Base-by-base conservation (phyloP, 1,140 invertebrate genomes). In the Chrysoperla carnea region DNA sequence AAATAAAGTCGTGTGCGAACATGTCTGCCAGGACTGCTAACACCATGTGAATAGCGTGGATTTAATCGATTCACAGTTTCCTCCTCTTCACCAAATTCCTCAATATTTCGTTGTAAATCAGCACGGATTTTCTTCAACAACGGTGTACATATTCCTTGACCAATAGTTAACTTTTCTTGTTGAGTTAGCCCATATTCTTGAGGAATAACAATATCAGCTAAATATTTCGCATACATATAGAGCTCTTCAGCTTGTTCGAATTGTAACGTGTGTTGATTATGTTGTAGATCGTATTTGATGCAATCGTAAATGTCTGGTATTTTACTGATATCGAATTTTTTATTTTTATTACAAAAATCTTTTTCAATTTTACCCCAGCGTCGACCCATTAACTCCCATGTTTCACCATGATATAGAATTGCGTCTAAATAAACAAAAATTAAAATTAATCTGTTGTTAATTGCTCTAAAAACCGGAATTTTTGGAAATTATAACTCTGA, bases 251-350 rank as follows among this genome's bases (percentile, higher is more conserved):
- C 82, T 57, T 89, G 75, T 52, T 92, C 81, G 62, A 94, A 96
- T 59, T 95, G 85, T 50, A 98, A 58, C 1, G 86, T 90, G 57
- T 92, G 82, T 55, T 93, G 86, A 62, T 99, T 99, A 57, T 99
- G 96, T 55, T 98, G 94, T 44, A 98, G 61, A 66, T 99, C 95
- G 58, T 95, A 99, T 56, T 99, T 99, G 50, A 99, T 98, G 59
- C 94, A 98, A 67, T 99, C 96, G 57, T 98, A 99, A 49, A 99
- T 99, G 61, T 99, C 96, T 0, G 96, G 95, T 47, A 99, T 93
- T 68, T 99, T 99, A 1, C 91, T 96, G 49, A 99, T 98, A 59
- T 99, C 95, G 67, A 90, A 99, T 12, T 78, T 74, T 46, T 85
- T 88, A 51, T 79, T 78, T 62, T 95, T 96, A 0, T 83, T 84